A percentile compares a stretch with the other conserved stretches of the same genome.
Conservation (phyloP, 2,888 invertebrate species). For the Dorcus hopei region DNA sequence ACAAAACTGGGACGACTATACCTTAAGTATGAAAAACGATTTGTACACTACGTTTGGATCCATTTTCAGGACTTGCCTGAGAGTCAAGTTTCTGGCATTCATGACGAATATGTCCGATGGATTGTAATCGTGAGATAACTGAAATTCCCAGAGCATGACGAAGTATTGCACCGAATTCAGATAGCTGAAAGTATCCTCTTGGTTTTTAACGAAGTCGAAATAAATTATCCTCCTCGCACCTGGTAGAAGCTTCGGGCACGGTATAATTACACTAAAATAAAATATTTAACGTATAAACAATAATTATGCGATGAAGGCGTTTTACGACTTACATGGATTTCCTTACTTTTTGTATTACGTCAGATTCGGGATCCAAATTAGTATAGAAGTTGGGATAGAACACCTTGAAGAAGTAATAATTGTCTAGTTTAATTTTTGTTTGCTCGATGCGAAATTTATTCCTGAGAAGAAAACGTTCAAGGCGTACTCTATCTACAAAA, state of each 20-base stretch:
- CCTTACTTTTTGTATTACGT: background rate
- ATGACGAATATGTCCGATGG: background rate
- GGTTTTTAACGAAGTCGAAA: background rate
- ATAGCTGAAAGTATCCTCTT: background rate
- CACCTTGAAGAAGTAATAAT: background rate
- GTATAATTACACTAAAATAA: background rate
- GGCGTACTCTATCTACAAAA: background rate
- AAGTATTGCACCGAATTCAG: background rate
- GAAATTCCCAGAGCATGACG: too few species aligned
- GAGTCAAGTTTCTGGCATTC: background rate
- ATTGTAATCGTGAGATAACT: background rate
- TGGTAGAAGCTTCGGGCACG: background rate
- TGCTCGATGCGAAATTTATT: background rate
- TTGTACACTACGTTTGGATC: background rate
- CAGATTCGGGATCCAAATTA: background rate
- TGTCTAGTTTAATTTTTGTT: background rate
- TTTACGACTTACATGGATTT: background rate
- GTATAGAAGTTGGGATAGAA: background rate
- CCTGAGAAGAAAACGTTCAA: background rate
- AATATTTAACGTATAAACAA: too few species aligned
- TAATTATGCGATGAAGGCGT: too few species aligned
- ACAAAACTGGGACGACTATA: too few species aligned
- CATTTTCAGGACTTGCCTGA: background rate
- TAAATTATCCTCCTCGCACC: background rate
- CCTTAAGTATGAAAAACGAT: too few species aligned